Conservation (phyloP, 2,113 vertebrate species). For the Hydrolagus affinis region DNA sequence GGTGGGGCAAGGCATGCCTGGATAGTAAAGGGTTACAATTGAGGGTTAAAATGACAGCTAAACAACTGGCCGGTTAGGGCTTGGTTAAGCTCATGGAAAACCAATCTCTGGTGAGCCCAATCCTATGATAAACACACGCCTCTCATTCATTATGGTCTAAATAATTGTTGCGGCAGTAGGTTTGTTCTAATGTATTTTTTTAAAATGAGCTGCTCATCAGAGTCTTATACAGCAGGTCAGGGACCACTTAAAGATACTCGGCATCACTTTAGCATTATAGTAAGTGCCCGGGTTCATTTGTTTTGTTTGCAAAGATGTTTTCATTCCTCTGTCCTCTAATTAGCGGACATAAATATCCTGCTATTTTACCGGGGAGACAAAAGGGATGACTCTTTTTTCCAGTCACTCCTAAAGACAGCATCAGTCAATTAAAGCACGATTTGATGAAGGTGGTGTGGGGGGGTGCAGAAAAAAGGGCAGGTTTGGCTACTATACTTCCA, state of each 20-base stretch:
- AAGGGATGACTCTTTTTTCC: constrained; percentile 29
- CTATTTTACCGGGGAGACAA: constrained; percentile 32
- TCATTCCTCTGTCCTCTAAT: constrained; percentile 31
- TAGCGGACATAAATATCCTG: constrained; percentile 22
- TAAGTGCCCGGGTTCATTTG: constrained; percentile 30
- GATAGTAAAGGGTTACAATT: neutral
- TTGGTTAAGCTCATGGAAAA: constrained; percentile 12
- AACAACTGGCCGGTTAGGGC: neutral
- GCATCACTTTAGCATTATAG: constrained; percentile 24
- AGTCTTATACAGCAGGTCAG: constrained; percentile 16
- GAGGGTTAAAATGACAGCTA: constrained; percentile 9
- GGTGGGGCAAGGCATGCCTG: too few species aligned
- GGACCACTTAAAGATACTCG: constrained; percentile 31
- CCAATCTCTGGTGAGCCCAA: constrained; percentile 1
- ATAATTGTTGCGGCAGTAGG: constrained; percentile 27
- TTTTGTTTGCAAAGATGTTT: constrained; percentile 34
- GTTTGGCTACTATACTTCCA: constrained; percentile 32
- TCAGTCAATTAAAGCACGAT: constrained; percentile 32
- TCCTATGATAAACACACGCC: constrained; percentile 16
- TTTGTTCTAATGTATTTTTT: constrained; percentile 25
- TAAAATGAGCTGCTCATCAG: constrained; percentile 10
- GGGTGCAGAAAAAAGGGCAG: constrained; percentile 30
- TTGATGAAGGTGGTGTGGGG: constrained; percentile 11
- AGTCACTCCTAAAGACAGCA: constrained; percentile 27
- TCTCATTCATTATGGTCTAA: constrained; percentile 26